Evolutionary conservation across 2,797 vertebrate genomes (phyloP).

Genomic region (Prunella strophiata): DNA sequence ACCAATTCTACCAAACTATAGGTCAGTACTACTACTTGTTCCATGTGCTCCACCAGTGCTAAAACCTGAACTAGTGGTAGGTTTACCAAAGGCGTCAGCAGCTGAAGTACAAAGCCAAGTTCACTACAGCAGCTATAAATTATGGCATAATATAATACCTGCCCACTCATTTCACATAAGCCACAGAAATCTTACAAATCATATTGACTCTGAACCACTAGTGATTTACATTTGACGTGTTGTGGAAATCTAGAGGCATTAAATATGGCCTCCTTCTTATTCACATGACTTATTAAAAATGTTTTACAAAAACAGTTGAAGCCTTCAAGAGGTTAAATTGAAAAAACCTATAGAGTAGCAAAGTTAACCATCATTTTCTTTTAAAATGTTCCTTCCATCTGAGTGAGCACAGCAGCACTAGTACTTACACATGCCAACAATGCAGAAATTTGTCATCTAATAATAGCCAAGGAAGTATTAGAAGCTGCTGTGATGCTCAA

Average conservation of each 20-base stretch:
- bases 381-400: conserved; percentile 20
- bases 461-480: conserved; percentile 9
- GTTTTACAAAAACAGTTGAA: neutral
- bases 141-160: neutral
- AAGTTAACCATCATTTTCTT: neutral
- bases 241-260: neutral
- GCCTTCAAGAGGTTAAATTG: neutral
- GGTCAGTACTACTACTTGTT: neutral
- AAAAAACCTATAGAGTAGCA: neutral
- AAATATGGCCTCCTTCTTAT: neutral
- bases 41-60: neutral
- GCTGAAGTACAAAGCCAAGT: neutral
- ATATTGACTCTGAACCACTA: neutral
- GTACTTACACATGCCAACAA: neutral
- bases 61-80: neutral
- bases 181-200: neutral
- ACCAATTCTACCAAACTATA: neutral
- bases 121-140: neutral
- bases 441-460: conserved; percentile 4
- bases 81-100: neutral
- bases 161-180: neutral
- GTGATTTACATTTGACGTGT: neutral
- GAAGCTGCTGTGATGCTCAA: neutral
- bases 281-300: neutral
- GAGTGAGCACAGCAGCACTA: neutral